phyloP scores from a whole-genome alignment of 2,888 invertebrate species.

The Dryadula phaetusa region DNA sequence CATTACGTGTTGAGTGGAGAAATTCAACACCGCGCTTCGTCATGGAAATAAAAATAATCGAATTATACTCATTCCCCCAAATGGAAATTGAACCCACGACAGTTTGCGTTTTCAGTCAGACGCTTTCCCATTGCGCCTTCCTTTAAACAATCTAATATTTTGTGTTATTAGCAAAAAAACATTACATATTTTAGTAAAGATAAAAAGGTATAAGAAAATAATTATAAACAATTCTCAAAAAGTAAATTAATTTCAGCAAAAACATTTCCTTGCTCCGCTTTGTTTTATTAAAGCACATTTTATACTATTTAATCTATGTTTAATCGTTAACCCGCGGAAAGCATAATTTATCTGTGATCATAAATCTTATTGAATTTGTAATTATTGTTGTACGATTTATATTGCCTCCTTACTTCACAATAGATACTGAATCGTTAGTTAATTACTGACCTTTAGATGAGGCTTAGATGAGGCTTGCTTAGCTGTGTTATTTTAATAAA shows the following conservation, averaged over 20 bases:
- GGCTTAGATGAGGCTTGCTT: not conserved
- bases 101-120: too few relatives aligned
- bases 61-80: too few relatives aligned
- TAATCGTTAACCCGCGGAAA: conserved; percentile 43
- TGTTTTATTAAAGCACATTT: conserved; percentile 9
- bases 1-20: too few relatives aligned
- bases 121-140: too few relatives aligned
- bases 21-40: too few relatives aligned
- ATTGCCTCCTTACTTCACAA: conserved; percentile 44
- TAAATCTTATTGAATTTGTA: conserved; percentile 56
- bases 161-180: too few relatives aligned
- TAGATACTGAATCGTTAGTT: conserved; percentile 33
- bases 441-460: conserved; percentile 31
- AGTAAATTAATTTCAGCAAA: not conserved
- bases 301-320: conserved; percentile 40
- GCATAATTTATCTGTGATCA: conserved; percentile 49
- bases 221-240: too few relatives aligned
- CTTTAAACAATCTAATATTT: too few relatives aligned
- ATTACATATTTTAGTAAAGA: too few relatives aligned
- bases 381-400: conserved; percentile 55
- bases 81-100: too few relatives aligned
- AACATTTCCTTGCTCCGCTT: not conserved
- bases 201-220: too few relatives aligned
- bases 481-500: not conserved
- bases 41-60: too few relatives aligned